phyloP scores from a whole-genome alignment of 1,140 invertebrate species.

The Heliconius nattereri region DNA sequence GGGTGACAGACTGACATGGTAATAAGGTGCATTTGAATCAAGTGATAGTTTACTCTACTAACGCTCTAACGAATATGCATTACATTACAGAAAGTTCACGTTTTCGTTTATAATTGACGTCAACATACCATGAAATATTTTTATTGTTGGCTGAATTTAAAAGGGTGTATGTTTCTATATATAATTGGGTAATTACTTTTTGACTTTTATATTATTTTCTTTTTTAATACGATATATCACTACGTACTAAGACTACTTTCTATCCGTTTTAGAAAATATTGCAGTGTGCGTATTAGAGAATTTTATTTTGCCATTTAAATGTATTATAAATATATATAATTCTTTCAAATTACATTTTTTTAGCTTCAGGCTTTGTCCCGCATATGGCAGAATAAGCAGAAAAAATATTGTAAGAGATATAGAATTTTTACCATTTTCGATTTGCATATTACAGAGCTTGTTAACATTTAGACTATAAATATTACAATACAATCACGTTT shows the following conservation, averaged over 20 bases:
- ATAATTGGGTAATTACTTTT: not conserved
- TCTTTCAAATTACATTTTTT: too few species aligned
- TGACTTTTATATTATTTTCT: not conserved
- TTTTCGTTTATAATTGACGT: slow-evolving; percentile 17
- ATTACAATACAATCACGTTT: not conserved
- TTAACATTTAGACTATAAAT: not conserved
- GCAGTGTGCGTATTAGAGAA: not conserved
- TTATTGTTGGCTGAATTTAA: slow-evolving; percentile 5
- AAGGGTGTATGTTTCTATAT: not conserved
- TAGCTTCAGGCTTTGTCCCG: too few species aligned
- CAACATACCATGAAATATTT: slow-evolving; percentile 30
- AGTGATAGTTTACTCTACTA: slow-evolving; percentile 4
- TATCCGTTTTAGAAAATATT: not conserved
- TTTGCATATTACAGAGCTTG: too few species aligned
- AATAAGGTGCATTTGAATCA: slow-evolving; percentile 36
- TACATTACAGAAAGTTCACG: slow-evolving; percentile 6
- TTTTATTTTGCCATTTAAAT: not conserved
- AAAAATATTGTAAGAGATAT: too few species aligned
- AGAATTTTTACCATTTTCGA: too few species aligned
- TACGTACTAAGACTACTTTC: not conserved
- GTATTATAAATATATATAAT: too few species aligned
- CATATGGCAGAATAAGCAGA: too few species aligned
- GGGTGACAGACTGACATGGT: slow-evolving; percentile 43
- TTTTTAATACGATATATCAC: not conserved
- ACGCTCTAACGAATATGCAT: slow-evolving; percentile 11